phyloP scores from a whole-genome alignment of 2,888 invertebrate genomes.

The Trisateles emortualis region DNA sequence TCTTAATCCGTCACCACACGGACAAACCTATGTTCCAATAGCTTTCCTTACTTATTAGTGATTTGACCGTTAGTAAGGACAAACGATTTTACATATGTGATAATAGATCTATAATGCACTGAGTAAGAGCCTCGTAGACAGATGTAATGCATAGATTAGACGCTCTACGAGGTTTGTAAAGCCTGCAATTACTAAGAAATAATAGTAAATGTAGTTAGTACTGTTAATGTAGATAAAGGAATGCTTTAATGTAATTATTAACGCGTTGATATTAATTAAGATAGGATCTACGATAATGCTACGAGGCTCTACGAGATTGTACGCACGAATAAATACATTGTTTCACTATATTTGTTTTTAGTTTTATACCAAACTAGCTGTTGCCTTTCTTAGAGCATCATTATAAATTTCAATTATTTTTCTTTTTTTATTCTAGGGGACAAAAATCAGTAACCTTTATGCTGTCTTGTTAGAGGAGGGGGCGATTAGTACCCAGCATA shows the following conservation, averaged over 20 bases:
- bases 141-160: background rate
- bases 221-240: background rate
- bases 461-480: too few species aligned
- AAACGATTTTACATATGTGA: too few species aligned
- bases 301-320: constrained; percentile 31
- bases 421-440: too few species aligned
- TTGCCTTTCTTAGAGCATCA: too few species aligned
- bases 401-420: too few species aligned
- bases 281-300: constrained; percentile 40
- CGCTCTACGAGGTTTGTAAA: background rate
- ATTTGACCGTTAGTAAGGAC: too few species aligned
- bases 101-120: background rate
- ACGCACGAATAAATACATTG: background rate
- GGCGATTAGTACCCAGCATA: too few species aligned
- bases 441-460: too few species aligned
- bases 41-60: too few species aligned
- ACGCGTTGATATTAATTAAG: constrained; percentile 8
- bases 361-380: too few species aligned
- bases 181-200: background rate
- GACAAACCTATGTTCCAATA: too few species aligned
- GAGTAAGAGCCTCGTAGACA: background rate
- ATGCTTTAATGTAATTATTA: background rate
- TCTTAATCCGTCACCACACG: too few species aligned
- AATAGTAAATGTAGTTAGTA: background rate
- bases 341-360: background rate